phyloP scores from a whole-genome alignment of 2,888 invertebrate species.

The Electrophaes corylata region DNA sequence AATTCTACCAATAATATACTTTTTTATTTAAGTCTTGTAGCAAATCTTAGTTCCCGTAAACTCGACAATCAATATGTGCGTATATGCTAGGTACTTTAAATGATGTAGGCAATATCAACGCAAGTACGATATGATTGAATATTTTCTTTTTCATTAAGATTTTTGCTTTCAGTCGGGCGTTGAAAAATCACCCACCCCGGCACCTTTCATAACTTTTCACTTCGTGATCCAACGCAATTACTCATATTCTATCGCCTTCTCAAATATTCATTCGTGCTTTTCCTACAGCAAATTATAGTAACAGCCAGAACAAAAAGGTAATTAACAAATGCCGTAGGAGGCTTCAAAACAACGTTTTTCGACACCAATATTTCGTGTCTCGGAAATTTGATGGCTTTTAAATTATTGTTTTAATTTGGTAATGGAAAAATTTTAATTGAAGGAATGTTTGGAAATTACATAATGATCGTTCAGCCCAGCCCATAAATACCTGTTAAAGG shows the following conservation, averaged over 20 bases:
- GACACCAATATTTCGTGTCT: conserved; percentile 44
- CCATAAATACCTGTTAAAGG: conserved; percentile 9
- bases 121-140: conserved; percentile 62
- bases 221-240: conserved; percentile 83
- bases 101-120: conserved; percentile 47
- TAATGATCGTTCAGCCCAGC: conserved; percentile 20
- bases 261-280: conserved; percentile 83
- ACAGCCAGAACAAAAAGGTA: conserved; percentile 77
- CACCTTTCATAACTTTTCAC: conserved; percentile 84
- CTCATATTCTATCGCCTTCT: conserved; percentile 82
- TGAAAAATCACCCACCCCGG: conserved; percentile 78
- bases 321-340: conserved; percentile 67
- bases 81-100: conserved; percentile 2
- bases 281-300: conserved; percentile 81
- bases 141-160: conserved; percentile 79
- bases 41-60: conserved; percentile 12
- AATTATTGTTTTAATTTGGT: conserved; percentile 58
- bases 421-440: conserved; percentile 51
- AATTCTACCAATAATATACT: conserved; percentile 1
- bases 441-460: conserved; percentile 26
- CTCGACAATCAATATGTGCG: not conserved
- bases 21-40: conserved; percentile 3
- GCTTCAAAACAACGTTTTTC: conserved; percentile 52
- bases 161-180: conserved; percentile 68
- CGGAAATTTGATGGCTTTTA: conserved; percentile 51